Evolutionary conservation across 1,140 invertebrate genomes (phyloP).

Genomic region (Apolygus lucorum): DNA sequence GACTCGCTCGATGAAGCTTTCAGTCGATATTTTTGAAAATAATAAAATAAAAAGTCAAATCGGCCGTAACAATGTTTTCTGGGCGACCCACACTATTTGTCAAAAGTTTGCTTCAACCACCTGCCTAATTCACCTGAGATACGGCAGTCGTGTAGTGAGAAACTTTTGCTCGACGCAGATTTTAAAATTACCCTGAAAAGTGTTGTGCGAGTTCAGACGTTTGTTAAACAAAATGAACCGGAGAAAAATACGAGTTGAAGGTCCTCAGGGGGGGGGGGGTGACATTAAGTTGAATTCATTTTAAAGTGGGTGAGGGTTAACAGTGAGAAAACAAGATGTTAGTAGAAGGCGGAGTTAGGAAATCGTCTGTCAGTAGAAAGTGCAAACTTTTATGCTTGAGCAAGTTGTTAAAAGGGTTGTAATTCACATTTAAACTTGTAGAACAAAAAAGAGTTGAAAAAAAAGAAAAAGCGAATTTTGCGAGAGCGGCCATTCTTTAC

Average conservation of each 20-base stretch:
- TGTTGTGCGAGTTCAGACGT: neutral
- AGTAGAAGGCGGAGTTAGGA: neutral
- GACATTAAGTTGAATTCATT: neutral
- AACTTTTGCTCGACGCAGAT: no score
- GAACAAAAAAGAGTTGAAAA: neutral
- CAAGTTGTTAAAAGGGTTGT: neutral
- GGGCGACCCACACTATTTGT: no score
- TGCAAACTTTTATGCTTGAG: neutral
- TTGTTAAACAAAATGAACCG: neutral
- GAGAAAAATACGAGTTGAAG: neutral
- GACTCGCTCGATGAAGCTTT: no score
- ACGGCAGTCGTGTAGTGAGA: no score
- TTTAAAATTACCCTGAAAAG: neutral
- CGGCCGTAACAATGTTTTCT: no score
- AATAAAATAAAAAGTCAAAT: no score
- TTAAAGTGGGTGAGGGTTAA: neutral
- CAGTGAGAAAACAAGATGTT: neutral
- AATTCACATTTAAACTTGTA: neutral
- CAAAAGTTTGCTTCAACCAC: no score
- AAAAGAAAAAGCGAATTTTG: neutral
- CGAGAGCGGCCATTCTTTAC: neutral
- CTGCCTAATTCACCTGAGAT: no score
- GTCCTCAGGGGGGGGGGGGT: no score
- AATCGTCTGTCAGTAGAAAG: neutral
- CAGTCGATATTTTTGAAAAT: no score